phyloP scores from a whole-genome alignment of 2,888 invertebrate genomes.

The Cephus pygmeus region DNA sequence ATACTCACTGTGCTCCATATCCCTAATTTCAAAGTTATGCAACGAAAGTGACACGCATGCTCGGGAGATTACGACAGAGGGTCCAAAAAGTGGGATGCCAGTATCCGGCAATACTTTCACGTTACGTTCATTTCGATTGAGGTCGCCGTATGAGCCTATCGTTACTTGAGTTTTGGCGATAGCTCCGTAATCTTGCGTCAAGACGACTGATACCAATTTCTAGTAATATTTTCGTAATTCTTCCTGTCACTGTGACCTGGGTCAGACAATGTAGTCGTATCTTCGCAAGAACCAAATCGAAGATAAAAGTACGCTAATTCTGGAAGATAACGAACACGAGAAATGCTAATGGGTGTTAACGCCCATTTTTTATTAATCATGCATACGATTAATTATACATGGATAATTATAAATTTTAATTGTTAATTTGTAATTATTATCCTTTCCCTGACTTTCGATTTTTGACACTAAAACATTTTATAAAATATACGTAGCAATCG shows the following conservation, averaged over 20 bases:
- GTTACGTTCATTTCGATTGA: constrained; percentile 4
- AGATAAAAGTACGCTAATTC: not conserved
- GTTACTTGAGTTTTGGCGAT: not conserved
- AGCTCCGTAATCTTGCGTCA: not conserved
- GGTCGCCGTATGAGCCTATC: not conserved
- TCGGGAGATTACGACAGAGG: not conserved
- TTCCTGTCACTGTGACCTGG: not conserved
- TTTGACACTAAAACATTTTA: not conserved
- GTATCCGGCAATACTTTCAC: constrained; percentile 5
- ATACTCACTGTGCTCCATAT: not conserved
- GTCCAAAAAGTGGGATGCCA: constrained; percentile 5
- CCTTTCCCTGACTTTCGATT: not conserved
- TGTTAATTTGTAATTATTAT: not conserved
- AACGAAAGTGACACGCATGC: constrained; percentile 2
- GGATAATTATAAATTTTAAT: not conserved
- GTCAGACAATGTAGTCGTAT: not conserved
- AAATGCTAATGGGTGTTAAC: not conserved
- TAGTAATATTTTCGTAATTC: not conserved
- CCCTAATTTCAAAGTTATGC: constrained; percentile 1
- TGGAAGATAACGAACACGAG: not conserved
- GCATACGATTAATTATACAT: not conserved
- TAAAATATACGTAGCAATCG: no score
- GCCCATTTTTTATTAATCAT: no score
- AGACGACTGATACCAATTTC: not conserved
- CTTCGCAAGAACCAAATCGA: no score